Evolutionary conservation across 2,797 vertebrate species (phyloP).

Genomic region (Notamacropus eugenii): DNA sequence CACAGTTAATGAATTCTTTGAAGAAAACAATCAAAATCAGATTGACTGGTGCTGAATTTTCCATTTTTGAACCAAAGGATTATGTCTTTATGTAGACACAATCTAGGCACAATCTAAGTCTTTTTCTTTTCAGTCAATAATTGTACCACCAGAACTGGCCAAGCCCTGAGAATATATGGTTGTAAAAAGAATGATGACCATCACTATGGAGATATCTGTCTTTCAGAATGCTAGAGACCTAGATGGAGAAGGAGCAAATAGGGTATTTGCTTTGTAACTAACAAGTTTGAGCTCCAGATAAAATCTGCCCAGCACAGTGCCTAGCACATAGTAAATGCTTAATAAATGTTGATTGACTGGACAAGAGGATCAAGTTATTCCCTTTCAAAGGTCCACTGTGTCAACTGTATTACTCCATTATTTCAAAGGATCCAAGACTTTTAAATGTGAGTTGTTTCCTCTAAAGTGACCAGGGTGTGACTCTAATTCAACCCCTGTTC

Average conservation of each 20-base stretch:
- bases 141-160: neutral
- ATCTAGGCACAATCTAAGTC: neutral
- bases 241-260: neutral
- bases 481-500: neutral
- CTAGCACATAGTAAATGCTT: neutral
- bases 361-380: neutral
- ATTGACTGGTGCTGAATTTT: neutral
- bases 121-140: neutral
- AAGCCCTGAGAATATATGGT: neutral
- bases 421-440: neutral
- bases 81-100: neutral
- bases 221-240: neutral
- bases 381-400: neutral
- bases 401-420: neutral
- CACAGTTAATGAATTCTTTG: neutral
- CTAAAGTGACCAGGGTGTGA: neutral
- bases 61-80: neutral
- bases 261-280: slow-evolving; percentile 16
- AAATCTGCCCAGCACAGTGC: neutral
- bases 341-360: neutral
- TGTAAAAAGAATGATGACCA: neutral
- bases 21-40: neutral
- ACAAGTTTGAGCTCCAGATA: neutral
- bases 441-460: neutral
- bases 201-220: neutral